phyloP scores from a whole-genome alignment of 1,140 invertebrate species.

The Macrobrachium rosenbergii region DNA sequence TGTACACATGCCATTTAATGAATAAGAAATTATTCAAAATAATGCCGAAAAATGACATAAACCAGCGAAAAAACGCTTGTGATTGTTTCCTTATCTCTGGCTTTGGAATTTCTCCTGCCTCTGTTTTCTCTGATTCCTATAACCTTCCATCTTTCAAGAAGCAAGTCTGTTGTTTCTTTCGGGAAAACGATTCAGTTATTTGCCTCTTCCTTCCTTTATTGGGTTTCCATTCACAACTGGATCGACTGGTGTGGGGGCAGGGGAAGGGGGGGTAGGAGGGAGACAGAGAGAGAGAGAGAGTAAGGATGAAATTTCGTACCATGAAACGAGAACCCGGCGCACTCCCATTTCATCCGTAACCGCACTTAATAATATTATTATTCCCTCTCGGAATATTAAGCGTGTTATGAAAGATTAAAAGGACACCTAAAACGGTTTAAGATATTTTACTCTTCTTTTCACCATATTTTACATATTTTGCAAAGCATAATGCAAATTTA shows the following conservation, averaged over 20 bases:
- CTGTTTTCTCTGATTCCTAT: too few species aligned
- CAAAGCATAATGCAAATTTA: too few species aligned
- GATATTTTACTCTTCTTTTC: not conserved
- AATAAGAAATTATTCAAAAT: not conserved
- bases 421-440: not conserved
- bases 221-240: not conserved
- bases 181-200: not conserved
- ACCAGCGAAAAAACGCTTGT: too few species aligned
- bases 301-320: not conserved
- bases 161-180: too few species aligned
- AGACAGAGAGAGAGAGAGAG: slow-evolving; percentile 23
- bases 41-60: too few species aligned
- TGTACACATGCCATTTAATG: not conserved
- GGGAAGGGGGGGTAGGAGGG: not conserved
- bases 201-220: too few species aligned
- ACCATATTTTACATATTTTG: too few species aligned
- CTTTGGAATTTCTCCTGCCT: not conserved
- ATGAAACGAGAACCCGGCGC: too few species aligned
- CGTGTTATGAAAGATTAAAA: not conserved
- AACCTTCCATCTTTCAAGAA: not conserved
- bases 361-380: too few species aligned
- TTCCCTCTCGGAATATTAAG: too few species aligned
- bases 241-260: not conserved
- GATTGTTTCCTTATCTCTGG: too few species aligned
- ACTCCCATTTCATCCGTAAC: too few species aligned